These are phyloP conservation scores for Syrrhaptes paradoxus DNA, from an alignment of 2,113 vertebrate genomes.

Conservation along the genomic window DNA sequence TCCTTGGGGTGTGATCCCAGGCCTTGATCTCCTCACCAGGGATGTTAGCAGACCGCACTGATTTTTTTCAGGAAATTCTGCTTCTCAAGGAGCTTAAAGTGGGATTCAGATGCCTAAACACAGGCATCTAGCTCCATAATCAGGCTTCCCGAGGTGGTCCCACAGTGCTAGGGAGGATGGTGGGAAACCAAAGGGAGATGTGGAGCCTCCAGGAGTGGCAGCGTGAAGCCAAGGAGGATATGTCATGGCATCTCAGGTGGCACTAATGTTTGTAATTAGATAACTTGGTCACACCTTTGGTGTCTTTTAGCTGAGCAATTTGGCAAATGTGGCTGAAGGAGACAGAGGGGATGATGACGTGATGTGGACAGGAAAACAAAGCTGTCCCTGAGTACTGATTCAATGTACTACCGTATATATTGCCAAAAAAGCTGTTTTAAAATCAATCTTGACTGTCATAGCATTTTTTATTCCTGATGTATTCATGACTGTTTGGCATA, in stretches of 20 bases:
- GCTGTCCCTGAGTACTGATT: background rate
- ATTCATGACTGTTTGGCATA: background rate
- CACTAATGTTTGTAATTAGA: background rate
- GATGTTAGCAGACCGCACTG: background rate
- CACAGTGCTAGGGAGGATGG: background rate
- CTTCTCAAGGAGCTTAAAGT: background rate
- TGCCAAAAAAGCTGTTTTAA: background rate
- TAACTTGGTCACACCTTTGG: background rate
- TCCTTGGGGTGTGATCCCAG: background rate
- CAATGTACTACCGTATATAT: background rate
- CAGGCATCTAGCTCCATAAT: background rate
- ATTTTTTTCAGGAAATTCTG: background rate
- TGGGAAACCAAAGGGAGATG: background rate
- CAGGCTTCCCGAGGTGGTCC: background rate
- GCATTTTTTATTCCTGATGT: background rate
- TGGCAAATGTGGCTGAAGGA: background rate
- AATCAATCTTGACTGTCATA: background rate
- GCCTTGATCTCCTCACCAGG: background rate
- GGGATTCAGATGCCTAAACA: background rate
- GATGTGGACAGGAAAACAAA: background rate
- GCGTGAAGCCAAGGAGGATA: background rate
- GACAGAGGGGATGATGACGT: background rate
- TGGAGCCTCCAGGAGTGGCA: background rate
- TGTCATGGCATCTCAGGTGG: background rate
- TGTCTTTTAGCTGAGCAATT: background rate